These are phyloP conservation scores for Lasioglossum leucozonium DNA, from an alignment of 2,888 invertebrate genomes.

Conservation along the genomic window DNA sequence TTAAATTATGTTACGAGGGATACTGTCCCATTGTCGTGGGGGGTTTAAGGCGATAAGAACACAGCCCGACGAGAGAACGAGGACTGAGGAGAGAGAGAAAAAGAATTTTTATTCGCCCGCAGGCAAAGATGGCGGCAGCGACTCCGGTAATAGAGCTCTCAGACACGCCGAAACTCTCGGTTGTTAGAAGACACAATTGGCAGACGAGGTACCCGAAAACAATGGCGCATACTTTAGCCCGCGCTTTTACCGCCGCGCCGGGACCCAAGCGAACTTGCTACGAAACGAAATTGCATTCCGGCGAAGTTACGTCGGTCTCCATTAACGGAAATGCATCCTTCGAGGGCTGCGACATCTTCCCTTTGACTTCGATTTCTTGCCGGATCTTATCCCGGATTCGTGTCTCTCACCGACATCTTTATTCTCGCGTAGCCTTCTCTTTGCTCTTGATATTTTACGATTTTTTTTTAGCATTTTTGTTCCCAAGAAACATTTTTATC, in stretches of 20 bases:
- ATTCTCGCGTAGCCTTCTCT: background rate
- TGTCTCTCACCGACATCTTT: background rate
- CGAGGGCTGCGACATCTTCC: background rate
- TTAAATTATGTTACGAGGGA: background rate
- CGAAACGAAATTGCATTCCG: slow-evolving; percentile 7
- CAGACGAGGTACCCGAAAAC: slow-evolving; percentile 36
- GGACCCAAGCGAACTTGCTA: background rate
- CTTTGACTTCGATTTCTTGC: background rate
- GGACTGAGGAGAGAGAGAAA: background rate
- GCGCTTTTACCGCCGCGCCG: background rate
- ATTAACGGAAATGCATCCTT: slow-evolving; percentile 8
- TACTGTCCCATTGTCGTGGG: background rate
- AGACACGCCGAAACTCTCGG: background rate
- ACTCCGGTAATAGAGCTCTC: background rate
- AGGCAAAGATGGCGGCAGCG: background rate
- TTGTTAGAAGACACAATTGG: slow-evolving; percentile 40
- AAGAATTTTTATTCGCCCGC: background rate
- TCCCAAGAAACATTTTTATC: background rate
- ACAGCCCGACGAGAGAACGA: background rate
- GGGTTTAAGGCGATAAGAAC: background rate
- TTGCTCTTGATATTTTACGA: too few relatives aligned
- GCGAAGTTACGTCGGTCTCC: background rate
- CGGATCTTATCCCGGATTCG: background rate
- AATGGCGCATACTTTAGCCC: slow-evolving; percentile 25
- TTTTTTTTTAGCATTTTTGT: too few relatives aligned